Evolutionary conservation across 2,797 vertebrate genomes (phyloP).

Genomic region (Fistularia commersonii): DNA sequence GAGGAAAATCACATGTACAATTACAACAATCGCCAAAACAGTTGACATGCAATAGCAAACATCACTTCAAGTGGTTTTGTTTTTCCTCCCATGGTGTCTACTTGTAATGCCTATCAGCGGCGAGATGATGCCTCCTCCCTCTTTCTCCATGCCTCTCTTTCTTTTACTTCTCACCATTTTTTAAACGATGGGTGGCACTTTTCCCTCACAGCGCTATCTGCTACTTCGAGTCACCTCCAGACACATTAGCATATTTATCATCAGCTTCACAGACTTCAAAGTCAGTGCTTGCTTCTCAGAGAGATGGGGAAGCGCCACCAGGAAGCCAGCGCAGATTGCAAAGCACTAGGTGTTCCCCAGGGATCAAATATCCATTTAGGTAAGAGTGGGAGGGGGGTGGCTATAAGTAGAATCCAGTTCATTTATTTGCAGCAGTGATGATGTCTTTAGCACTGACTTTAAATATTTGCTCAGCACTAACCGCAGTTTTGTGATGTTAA

Average conservation of each 20-base stretch:
- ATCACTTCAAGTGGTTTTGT: slow-evolving; percentile 38
- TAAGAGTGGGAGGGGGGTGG: slow-evolving; percentile 36
- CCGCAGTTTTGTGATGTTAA: slow-evolving; percentile 47
- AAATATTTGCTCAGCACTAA: slow-evolving; percentile 68
- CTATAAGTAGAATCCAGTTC: slow-evolving; percentile 61
- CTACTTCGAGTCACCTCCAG: slow-evolving; percentile 69
- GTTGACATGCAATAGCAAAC: slow-evolving; percentile 17
- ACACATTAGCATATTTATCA: slow-evolving; percentile 77
- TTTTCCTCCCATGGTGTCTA: slow-evolving; percentile 55
- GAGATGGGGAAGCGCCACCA: slow-evolving; percentile 61
- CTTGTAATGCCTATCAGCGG: slow-evolving; percentile 48
- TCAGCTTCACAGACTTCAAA: slow-evolving; percentile 73
- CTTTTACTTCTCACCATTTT: slow-evolving; percentile 43
- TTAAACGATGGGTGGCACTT: slow-evolving; percentile 69
- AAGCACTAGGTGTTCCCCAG: slow-evolving; percentile 65
- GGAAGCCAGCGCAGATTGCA: slow-evolving; percentile 65
- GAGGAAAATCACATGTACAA: too few species aligned
- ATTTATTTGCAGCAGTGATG: slow-evolving; percentile 70
- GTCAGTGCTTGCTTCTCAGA: slow-evolving; percentile 61
- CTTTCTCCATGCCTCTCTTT: too few species aligned
- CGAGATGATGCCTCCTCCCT: slow-evolving; percentile 22
- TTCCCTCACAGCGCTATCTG: slow-evolving; percentile 66
- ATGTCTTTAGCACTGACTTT: slow-evolving; percentile 69
- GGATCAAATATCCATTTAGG: slow-evolving; percentile 74
- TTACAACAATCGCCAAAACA: too few species aligned